Base-by-base conservation (phyloP, 1,140 invertebrate genomes). In the Aphaenogaster rudis region DNA sequence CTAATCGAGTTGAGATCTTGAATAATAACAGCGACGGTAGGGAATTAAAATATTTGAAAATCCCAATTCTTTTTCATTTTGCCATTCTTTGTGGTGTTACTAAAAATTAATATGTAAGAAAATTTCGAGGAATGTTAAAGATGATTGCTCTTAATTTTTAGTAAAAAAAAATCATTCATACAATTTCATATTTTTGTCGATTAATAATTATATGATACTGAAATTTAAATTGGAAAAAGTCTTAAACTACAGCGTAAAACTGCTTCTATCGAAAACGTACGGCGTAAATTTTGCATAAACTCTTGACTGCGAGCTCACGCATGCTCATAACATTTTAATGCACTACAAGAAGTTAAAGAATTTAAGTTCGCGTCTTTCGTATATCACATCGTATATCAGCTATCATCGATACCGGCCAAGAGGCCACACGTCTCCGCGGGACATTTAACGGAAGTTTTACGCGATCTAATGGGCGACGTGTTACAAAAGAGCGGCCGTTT, bases 401-500 rank as follows among this genome's bases (percentile, higher is more conserved):
- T 28, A 71, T 42, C 15, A 6, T 72, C 52, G 45, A 21, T 42
- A 39, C 21, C 52, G 48, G 11, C 33, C 13, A 36, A 80, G 63
- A 78, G 21, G 39, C 5, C 61, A 17, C 74, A 77, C 74, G 3
- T 33, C 39, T 45, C 39, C 39, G 57, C 57, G 42, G 57, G 21
- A 78, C 67, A 36, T 74, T 61, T 48, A 61, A 42, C 39, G 36
- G 17, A 48, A 48, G 33, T 82, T 66, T 59, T 64, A 42, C 71
- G 42, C 69, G 69, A 48, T 61, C 57, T 76, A 57, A 84, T 74
- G 67, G 54, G 54, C 79, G 52, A 82, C 54, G 67, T 63, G 69
- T 84, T 84, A 74, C 69, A 84, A 84, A 84, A 74, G 71, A 84
- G 33, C 69, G 52, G 11, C 17, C 63, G 13, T 36, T 82, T 11